Percentiles rank a stretch among this genome's conserved stretches.
These are phyloP conservation scores for Tubulanus polymorphus DNA, from an alignment of 2,888 invertebrate species.

Conservation along the genomic window DNA sequence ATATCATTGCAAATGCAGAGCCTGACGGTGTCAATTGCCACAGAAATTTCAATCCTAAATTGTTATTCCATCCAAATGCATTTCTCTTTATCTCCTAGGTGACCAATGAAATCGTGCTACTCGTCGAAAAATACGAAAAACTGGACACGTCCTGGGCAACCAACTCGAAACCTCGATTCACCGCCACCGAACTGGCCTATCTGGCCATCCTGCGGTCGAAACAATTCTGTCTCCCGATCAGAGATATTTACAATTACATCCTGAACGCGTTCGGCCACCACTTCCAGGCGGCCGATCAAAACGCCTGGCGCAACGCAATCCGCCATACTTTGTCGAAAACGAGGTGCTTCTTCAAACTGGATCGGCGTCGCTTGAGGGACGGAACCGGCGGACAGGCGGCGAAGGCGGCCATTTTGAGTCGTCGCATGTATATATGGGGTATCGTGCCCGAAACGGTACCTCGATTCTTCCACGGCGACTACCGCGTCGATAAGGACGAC, in stretches of 20 bases:
- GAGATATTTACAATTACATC: conserved; percentile 22
- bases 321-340: conserved; percentile 35
- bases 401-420: conserved; percentile 19
- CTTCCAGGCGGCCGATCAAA: conserved; percentile 23
- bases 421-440: conserved; percentile 31
- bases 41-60: too few relatives aligned
- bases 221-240: conserved; percentile 31
- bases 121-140: too few relatives aligned
- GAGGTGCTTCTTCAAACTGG: conserved; percentile 29
- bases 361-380: neutral
- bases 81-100: too few relatives aligned
- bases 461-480: conserved; percentile 31
- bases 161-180: conserved; percentile 35
- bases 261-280: conserved; percentile 26
- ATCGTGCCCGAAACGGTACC: conserved; percentile 28
- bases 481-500: conserved; percentile 19
- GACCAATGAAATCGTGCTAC: too few relatives aligned
- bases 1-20: too few relatives aligned
- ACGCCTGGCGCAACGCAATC: conserved; percentile 34
- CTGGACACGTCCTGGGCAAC: too few relatives aligned
- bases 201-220: conserved; percentile 29
- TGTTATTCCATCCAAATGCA: too few relatives aligned
- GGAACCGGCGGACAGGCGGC: neutral
- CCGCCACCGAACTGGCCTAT: conserved; percentile 34
- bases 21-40: too few relatives aligned